Conservation (phyloP, 2,797 vertebrate genomes). For the Clarias fuscus region DNA sequence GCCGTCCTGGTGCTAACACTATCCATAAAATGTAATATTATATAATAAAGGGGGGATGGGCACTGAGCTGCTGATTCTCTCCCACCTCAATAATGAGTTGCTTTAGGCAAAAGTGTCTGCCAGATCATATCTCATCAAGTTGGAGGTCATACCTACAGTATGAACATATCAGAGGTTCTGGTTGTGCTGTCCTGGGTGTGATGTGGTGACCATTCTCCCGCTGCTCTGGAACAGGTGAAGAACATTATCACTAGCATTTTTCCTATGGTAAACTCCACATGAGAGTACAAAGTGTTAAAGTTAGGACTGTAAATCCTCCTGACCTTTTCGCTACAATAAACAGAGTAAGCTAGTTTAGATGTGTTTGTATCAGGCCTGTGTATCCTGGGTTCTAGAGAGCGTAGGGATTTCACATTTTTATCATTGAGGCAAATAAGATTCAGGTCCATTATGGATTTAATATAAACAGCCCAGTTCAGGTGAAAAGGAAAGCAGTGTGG, state of each 20-base stretch:
- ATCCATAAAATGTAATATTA: too few species aligned
- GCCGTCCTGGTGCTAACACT: too few species aligned
- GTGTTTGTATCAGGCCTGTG: background rate
- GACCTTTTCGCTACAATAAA: background rate
- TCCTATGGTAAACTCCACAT: background rate
- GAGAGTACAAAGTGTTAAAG: background rate
- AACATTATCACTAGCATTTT: background rate
- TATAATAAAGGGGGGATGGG: too few species aligned
- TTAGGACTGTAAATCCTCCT: background rate
- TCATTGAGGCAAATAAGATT: conserved; percentile 35
- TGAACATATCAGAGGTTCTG: background rate
- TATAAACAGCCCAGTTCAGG: conserved; percentile 35
- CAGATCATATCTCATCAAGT: background rate
- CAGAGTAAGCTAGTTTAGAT: background rate
- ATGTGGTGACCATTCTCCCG: conserved; percentile 23
- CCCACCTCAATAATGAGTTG: background rate
- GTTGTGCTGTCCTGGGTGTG: conserved; percentile 8
- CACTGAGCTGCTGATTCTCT: too few species aligned
- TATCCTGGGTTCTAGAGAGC: background rate
- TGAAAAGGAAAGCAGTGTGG: background rate
- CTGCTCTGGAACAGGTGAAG: conserved; percentile 18
- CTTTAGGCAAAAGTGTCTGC: background rate
- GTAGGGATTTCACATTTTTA: background rate
- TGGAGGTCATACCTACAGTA: background rate
- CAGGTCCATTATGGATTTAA: conserved; percentile 39